Evolutionary conservation across 2,797 vertebrate species (phyloP), one percentile per base, ranked within the genome.

Genomic region (Acropternis orthonyx): DNA sequence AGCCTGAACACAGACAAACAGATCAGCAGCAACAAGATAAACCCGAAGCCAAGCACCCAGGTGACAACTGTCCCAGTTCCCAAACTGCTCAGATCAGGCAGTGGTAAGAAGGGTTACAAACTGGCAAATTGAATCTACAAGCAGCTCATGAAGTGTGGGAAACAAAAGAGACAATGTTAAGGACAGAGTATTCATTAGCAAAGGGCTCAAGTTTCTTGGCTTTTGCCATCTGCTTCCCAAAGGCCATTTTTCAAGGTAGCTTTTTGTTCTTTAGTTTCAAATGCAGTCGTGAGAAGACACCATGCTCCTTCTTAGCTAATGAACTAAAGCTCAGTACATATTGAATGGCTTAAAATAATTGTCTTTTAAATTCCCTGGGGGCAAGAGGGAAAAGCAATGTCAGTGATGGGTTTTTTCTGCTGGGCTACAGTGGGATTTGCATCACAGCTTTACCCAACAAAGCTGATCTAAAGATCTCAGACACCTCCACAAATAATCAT

Each of bases 151-250:
- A 84, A 92, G 76, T 84, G 88, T 90, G 89, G 91, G 88, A 95
- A 94, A 96, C 96, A 96, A 92, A 94, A 94, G 89, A 82, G 91
- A 95, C 94, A 90, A 97, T 88, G 96, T 89, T 95, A 95, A 94
- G 95, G 94, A 92, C 93, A 92, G 80, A 82, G 92, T 58, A 93
- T 95, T 96, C 95, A 96, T 92, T 86, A 85, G 95, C 67, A 91
- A 88, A 90, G 56, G 63, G 93, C 89, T 97, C 93, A 27, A 92
- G 96, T 97, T 97, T 95, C 96, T 94, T 95, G 88, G 94, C 85
- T 97, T 95, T 94, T 96, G 89, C 89, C 11, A 59, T 84, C 92
- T 88, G 92, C 77, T 93, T 96, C 77, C 93, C 93, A 79, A 76
- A 54, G 83, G 83, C 83, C 92, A 86, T 96, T 93, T 95, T 92